These are phyloP conservation scores for Fistularia commersonii DNA, from an alignment of 2,797 vertebrate genomes.

Conservation along the genomic window DNA sequence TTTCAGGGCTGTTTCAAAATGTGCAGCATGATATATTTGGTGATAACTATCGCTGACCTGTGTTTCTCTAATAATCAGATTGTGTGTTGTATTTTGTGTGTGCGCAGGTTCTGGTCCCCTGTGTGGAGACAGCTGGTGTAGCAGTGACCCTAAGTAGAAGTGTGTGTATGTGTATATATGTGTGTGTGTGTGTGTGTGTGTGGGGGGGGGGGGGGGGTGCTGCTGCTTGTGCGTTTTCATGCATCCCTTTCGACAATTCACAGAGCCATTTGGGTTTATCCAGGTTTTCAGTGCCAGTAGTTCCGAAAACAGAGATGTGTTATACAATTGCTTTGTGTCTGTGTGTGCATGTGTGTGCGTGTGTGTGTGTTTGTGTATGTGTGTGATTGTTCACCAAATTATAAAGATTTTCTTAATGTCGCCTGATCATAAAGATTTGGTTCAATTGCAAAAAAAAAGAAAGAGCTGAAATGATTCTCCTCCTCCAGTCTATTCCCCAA, in stretches of 20 bases:
- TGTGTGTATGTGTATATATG: slow-evolving; percentile 19
- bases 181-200: slow-evolving; percentile 7
- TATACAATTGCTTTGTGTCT: slow-evolving; percentile 1
- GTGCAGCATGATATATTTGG: neutral
- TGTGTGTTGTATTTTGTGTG: slow-evolving; percentile 16
- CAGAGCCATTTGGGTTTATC: slow-evolving; percentile 32
- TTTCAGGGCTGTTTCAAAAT: neutral
- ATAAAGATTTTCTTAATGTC: slow-evolving; percentile 20
- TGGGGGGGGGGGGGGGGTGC: no score
- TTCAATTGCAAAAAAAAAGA: slow-evolving; percentile 53
- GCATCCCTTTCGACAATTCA: slow-evolving; percentile 42
- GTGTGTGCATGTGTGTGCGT: neutral
- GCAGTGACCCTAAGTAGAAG: slow-evolving; percentile 38
- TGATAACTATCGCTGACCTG: slow-evolving; percentile 3
- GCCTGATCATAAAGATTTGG: slow-evolving; percentile 44
- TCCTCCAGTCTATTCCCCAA: slow-evolving; percentile 41
- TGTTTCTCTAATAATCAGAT: neutral
- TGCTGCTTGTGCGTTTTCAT: slow-evolving; percentile 22
- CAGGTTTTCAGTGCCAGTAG: slow-evolving; percentile 23
- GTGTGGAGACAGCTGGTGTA: slow-evolving; percentile 64
- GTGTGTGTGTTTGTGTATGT: neutral
- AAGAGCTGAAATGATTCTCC: slow-evolving; percentile 43
- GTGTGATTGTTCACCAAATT: no score
- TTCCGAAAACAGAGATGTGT: slow-evolving; percentile 5
- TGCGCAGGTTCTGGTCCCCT: slow-evolving; percentile 44